These are phyloP conservation scores for Chelonoidis abingdonii DNA, from an alignment of 2,113 vertebrate species.

Conservation along the genomic window DNA sequence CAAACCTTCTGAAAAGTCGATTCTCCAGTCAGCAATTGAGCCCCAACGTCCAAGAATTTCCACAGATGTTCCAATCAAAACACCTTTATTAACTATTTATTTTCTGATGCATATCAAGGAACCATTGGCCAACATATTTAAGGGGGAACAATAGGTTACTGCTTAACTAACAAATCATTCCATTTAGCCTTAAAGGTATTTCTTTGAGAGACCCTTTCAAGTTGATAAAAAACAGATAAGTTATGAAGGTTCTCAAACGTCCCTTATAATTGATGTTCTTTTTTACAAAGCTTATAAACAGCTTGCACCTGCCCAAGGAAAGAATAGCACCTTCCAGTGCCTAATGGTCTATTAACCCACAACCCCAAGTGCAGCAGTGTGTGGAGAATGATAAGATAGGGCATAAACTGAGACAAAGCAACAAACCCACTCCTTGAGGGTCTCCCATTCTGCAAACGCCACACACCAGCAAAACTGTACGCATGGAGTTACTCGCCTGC, in stretches of 20 bases:
- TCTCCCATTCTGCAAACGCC: not conserved
- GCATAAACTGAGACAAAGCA: not conserved
- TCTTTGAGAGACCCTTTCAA: not conserved
- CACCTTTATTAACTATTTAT: constrained; percentile 78
- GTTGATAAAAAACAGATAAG: constrained; percentile 31
- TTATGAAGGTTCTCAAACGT: not conserved
- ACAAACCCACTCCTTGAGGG: not conserved
- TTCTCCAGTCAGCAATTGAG: constrained; percentile 82
- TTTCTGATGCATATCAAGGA: constrained; percentile 63
- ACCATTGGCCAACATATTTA: constrained; percentile 17
- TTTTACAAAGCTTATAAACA: not conserved
- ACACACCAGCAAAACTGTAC: not conserved
- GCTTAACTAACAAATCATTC: not conserved
- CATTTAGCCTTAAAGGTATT: constrained; percentile 49
- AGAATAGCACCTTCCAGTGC: not conserved
- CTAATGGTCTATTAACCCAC: not conserved
- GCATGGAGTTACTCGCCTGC: not conserved
- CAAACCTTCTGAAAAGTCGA: constrained; percentile 78
- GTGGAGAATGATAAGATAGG: fast-evolving
- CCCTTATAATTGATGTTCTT: not conserved
- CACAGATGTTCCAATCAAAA: constrained; percentile 88
- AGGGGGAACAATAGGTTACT: constrained; percentile 32
- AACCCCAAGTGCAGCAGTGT: not conserved
- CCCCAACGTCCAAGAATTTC: constrained; percentile 79
- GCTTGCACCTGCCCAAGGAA: not conserved